phyloP scores from a whole-genome alignment of 2,888 invertebrate genomes.

The Apodemia duryi region DNA sequence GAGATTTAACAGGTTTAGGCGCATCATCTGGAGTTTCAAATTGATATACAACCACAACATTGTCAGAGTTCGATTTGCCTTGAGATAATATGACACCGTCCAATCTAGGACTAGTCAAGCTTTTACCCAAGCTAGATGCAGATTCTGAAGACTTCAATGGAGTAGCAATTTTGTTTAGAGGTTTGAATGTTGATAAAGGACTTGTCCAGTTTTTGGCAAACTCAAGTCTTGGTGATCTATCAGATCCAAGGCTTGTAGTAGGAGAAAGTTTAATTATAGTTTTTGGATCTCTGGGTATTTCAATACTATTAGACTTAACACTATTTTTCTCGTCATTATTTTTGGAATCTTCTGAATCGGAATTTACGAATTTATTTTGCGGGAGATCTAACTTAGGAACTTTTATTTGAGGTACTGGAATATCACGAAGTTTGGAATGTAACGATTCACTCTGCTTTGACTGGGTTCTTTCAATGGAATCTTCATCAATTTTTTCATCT shows the following conservation, averaged over 20 bases:
- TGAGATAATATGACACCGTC: constrained; percentile 69
- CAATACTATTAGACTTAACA: constrained; percentile 41
- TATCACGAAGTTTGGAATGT: constrained; percentile 39
- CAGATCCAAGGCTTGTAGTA: constrained; percentile 50
- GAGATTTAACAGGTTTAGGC: constrained; percentile 56
- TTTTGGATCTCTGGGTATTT: constrained; percentile 45
- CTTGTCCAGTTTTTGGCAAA: constrained; percentile 56
- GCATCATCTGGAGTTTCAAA: constrained; percentile 62
- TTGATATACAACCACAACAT: constrained; percentile 70
- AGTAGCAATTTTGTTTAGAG: constrained; percentile 47
- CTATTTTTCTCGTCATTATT: constrained; percentile 45
- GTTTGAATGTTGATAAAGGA: constrained; percentile 60
- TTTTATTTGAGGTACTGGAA: constrained; percentile 60
- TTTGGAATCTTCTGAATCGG: constrained; percentile 59
- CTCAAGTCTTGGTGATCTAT: constrained; percentile 56
- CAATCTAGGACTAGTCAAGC: constrained; percentile 56
- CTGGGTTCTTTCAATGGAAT: constrained; percentile 43
- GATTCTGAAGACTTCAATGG: constrained; percentile 60
- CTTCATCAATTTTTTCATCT: constrained; percentile 45
- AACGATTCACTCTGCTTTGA: constrained; percentile 39
- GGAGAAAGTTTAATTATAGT: constrained; percentile 54
- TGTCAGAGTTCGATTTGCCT: constrained; percentile 65
- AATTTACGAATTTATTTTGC: constrained; percentile 42
- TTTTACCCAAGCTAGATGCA: constrained; percentile 50
- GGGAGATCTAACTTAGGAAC: constrained; percentile 58